Conservation (phyloP, 1,140 invertebrate genomes). For the Liolophura sinensis region DNA sequence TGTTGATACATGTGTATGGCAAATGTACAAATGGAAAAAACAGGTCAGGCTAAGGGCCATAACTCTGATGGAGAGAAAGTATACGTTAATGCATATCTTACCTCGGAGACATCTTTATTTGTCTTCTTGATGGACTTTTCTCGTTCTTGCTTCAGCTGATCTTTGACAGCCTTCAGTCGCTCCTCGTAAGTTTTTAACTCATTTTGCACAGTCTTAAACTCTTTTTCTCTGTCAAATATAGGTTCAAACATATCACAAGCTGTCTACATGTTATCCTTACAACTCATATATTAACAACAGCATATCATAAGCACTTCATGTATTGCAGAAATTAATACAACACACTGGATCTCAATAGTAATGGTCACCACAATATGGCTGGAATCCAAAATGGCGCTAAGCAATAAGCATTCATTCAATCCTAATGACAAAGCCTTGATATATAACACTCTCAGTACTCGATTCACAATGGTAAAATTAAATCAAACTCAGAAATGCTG, state of each 20-base stretch:
- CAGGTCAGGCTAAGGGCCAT: not conserved
- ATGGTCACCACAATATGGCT: no score
- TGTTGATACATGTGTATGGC: no score
- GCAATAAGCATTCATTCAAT: no score
- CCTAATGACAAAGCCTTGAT: no score
- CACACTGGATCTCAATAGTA: no score
- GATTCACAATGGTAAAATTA: no score
- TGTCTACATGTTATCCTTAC: not conserved
- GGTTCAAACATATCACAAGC: not conserved
- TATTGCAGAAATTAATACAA: no score
- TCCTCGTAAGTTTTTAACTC: constrained; percentile 45
- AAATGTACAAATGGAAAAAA: not conserved
- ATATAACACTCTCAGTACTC: no score
- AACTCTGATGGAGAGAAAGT: not conserved
- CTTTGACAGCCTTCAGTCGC: constrained; percentile 37
- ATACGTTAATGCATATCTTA: constrained; percentile 11
- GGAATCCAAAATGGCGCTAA: no score
- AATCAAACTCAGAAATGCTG: no score
- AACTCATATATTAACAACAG: no score
- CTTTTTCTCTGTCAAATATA: constrained; percentile 32
- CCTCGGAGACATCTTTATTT: constrained; percentile 45
- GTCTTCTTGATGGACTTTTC: constrained; percentile 44
- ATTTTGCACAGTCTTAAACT: constrained; percentile 36
- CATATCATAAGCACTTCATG: no score
- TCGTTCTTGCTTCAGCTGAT: constrained; percentile 45